A percentile compares a stretch with the other conserved stretches of the same genome.
Conservation (phyloP, 2,797 vertebrate species). For the Ptychobarbus kaznakovi region DNA sequence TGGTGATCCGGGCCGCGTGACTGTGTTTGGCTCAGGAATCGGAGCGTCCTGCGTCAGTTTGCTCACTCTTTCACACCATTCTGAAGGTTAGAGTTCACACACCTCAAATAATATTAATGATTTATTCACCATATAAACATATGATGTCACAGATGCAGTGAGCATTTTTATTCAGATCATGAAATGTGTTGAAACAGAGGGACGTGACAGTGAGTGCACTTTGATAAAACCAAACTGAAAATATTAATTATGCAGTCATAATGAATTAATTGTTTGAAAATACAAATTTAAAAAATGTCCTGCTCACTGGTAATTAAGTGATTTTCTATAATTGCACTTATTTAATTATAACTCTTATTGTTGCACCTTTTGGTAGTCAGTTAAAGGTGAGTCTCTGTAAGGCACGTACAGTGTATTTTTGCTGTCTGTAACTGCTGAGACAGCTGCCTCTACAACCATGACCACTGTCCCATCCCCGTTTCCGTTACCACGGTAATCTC, state of each 20-base stretch:
- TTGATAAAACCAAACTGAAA: background rate
- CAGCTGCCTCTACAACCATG: conserved; percentile 53
- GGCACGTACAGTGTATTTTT: conserved; percentile 22
- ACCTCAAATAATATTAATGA: conserved; percentile 1
- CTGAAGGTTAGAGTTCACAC: conserved; percentile 88
- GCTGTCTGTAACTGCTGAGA: conserved; percentile 37
- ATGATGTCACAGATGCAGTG: background rate
- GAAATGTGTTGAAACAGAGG: conserved; percentile 14
- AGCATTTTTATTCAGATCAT: conserved; percentile 1
- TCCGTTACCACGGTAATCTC: conserved; percentile 56
- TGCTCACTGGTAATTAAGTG: background rate
- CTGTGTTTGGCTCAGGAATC: conserved; percentile 97
- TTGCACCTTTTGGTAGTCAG: background rate
- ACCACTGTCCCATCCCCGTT: conserved; percentile 48
- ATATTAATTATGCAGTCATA: background rate
- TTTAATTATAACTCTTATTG: background rate
- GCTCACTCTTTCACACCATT: conserved; percentile 98
- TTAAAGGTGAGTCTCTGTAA: conserved; percentile 7
- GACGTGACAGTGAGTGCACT: background rate
- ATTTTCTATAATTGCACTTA: background rate
- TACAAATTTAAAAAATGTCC: background rate
- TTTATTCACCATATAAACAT: conserved; percentile 3
- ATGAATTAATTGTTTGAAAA: background rate
- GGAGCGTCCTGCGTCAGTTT: conserved; percentile 98
- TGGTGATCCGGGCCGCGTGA: conserved; percentile 81